Evolutionary conservation across 2,797 vertebrate genomes (phyloP), one percentile per base, ranked within the genome.

Genomic region (Enteromius treurensis): DNA sequence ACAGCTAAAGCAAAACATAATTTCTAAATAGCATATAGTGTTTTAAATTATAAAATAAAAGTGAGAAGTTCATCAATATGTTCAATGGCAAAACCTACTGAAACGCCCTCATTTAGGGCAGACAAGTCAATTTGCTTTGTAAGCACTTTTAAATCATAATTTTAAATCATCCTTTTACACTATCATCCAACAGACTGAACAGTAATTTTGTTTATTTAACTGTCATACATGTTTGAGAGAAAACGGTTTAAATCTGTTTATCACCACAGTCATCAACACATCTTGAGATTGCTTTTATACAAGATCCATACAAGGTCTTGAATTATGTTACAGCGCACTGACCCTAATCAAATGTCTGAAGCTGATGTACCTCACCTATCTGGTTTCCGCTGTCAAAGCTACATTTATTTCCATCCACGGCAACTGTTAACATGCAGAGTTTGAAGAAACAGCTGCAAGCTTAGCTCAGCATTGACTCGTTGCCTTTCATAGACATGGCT

Each of bases 371-470:
- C 34, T 26, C 45, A 19, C 34, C 80, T 42, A 21, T 71, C 26
- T 37, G 17, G 15, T 79, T 84, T 84, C 68, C 4, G 67, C 68
- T 73, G 76, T 79, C 75, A 70, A 67, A 58, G 68, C 82, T 15
- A 70, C 75, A 70, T 84, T 69, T 84, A 84, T 79, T 84, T 84
- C 67, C 4, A 21, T 71, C 19, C 23, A 3, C 14, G 37, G 67
- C 82, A 78, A 62, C 75, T 62, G 76, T 19, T 64, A 34, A 42
- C 75, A 82, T 65, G 13, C 42, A 45, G 13, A 68, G 81, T 75
- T 7, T 0, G 4, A 40, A 26, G 5, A 45, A 76, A 55, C 81
- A 82, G 81, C 81, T 82, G 81, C 81, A 58, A 68, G 45, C 73
- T 82, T 82, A 82, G 23, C 19, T 82, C 62, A 77, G 73, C 62